A percentile compares a stretch with the other conserved stretches of the same genome.
These are phyloP conservation scores for Prorops nasuta DNA, from an alignment of 1,140 invertebrate genomes.

Conservation along the genomic window DNA sequence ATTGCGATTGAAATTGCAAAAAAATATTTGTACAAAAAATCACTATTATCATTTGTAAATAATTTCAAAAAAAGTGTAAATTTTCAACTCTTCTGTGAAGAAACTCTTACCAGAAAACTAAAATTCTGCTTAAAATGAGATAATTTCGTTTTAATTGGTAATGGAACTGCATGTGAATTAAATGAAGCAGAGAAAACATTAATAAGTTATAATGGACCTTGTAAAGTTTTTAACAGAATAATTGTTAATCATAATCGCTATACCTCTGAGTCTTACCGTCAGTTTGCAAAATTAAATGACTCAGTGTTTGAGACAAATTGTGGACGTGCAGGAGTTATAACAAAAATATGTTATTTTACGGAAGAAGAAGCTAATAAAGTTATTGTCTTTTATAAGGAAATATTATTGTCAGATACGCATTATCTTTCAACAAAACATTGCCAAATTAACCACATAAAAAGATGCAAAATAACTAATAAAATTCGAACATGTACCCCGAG, in stretches of 20 bases:
- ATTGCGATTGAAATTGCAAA: slow-evolving; percentile 5
- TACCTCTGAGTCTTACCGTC: slow-evolving; percentile 1
- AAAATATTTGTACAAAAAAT: slow-evolving; percentile 7
- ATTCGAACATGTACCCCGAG: not conserved
- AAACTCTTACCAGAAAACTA: not conserved
- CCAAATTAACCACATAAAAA: not conserved
- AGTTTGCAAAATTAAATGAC: slow-evolving; percentile 1
- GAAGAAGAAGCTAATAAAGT: not conserved
- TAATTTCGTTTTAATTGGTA: slow-evolving; percentile 2
- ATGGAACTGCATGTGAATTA: slow-evolving; percentile 3
- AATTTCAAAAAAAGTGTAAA: not conserved
- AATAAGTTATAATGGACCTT: not conserved
- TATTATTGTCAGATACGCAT: not conserved
- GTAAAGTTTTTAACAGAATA: slow-evolving; percentile 1
- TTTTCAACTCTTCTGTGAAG: slow-evolving; percentile 2
- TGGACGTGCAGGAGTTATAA: slow-evolving; percentile 1
- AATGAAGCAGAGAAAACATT: not conserved
- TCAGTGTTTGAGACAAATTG: slow-evolving; percentile 4
- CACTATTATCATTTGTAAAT: not conserved
- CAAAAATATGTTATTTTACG: slow-evolving; percentile 5
- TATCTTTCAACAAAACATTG: not conserved
- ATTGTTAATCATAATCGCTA: not conserved
- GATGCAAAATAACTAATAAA: not conserved
- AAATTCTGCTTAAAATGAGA: not conserved
- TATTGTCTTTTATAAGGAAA: not conserved